These are phyloP conservation scores for Oscheius myriophilus DNA, from an alignment of 2,888 invertebrate species.

Conservation along the genomic window DNA sequence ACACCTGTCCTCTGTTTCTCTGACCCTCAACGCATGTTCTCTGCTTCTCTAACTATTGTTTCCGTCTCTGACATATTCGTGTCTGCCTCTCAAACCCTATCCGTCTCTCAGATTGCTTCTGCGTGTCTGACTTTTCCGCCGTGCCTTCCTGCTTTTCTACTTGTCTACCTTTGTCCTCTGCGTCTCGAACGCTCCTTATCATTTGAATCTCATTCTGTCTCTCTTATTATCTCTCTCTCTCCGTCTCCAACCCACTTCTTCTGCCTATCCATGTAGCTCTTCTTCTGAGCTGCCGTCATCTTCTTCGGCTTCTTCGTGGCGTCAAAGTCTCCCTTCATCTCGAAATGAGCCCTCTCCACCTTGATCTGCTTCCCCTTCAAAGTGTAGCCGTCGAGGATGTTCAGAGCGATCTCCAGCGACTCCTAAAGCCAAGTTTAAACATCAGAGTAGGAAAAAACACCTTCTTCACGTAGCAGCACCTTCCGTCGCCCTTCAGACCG, in stretches of 20 bases:
- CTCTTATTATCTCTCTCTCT: too few relatives aligned
- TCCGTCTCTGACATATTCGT: too few relatives aligned
- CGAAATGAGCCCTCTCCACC: conserved; percentile 91
- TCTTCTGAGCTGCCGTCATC: conserved; percentile 85
- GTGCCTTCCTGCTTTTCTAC: too few relatives aligned
- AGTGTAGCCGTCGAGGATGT: conserved; percentile 87
- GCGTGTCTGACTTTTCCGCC: too few relatives aligned
- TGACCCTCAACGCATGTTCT: too few relatives aligned
- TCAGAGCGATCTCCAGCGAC: conserved; percentile 90
- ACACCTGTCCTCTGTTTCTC: too few relatives aligned
- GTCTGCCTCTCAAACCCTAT: too few relatives aligned
- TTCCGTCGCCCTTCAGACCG: conserved; percentile 90
- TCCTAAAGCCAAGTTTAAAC: conserved; percentile 78
- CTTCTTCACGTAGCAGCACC: conserved; percentile 79
- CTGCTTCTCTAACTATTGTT: too few relatives aligned
- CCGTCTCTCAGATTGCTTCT: too few relatives aligned
- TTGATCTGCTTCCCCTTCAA: conserved; percentile 75
- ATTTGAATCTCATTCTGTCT: too few relatives aligned
- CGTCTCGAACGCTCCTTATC: too few relatives aligned
- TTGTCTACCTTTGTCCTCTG: too few relatives aligned
- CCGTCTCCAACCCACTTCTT: conserved; percentile 78
- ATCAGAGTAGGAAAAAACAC: conserved; percentile 28
- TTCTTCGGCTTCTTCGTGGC: conserved; percentile 88
- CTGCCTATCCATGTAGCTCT: conserved; percentile 83
- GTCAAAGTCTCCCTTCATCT: conserved; percentile 86